phyloP scores from a whole-genome alignment of 1,140 invertebrate species.

The Apis cerana region DNA sequence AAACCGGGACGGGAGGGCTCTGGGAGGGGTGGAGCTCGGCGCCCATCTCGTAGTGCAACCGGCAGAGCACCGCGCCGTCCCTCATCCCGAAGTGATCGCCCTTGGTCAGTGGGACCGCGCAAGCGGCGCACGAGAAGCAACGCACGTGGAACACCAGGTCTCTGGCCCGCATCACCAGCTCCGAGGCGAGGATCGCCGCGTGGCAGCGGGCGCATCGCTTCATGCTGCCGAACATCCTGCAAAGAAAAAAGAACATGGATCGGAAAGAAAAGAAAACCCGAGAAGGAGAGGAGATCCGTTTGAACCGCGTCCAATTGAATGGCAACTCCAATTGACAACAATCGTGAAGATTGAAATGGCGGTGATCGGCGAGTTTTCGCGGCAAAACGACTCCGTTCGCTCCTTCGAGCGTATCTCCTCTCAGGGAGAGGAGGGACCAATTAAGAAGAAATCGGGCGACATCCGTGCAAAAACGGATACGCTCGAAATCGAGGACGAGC shows the following conservation, averaged over 20 bases:
- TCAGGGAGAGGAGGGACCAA: not conserved
- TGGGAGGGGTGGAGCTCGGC: conserved; percentile 85
- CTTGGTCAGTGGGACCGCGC: conserved; percentile 90
- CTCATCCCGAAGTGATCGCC: conserved; percentile 97
- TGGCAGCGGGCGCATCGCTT: conserved; percentile 93
- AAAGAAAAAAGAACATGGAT: conserved; percentile 62
- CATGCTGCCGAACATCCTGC: conserved; percentile 89
- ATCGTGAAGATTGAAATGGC: too few species aligned
- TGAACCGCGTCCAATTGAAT: too few species aligned
- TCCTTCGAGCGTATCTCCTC: too few species aligned
- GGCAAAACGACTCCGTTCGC: too few species aligned
- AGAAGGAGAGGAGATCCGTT: too few species aligned
- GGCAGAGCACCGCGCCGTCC: conserved; percentile 90
- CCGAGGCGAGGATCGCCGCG: conserved; percentile 93
- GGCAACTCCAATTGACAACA: too few species aligned
- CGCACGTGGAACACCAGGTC: conserved; percentile 97
- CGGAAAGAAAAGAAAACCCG: too few species aligned
- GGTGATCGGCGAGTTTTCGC: too few species aligned
- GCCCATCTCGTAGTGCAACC: conserved; percentile 91
- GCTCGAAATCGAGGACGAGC: not conserved
- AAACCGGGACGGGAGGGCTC: conserved; percentile 81
- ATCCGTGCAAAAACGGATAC: conserved; percentile 5
- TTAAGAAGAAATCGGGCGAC: conserved; percentile 37
- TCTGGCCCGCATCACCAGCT: conserved; percentile 96
- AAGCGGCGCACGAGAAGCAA: conserved; percentile 97